Base-by-base conservation (phyloP, 1,140 invertebrate species). In the Bicyclus anynana region DNA sequence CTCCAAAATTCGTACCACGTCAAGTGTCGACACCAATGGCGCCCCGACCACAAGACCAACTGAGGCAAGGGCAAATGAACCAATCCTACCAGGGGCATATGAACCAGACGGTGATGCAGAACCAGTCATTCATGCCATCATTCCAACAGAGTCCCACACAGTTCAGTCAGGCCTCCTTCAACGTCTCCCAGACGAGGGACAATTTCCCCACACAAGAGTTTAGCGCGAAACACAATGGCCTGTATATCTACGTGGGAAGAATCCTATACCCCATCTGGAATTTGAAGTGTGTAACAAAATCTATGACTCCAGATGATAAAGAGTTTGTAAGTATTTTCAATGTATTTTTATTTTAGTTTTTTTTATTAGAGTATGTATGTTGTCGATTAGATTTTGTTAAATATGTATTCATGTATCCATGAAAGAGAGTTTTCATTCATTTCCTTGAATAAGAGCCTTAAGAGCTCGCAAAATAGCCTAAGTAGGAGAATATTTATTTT, bases 181-280 rank as follows among this genome's bases (percentile, higher is more conserved):
- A 84, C 42, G 51, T 80, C 13, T 69, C 76, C 7, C 78, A 82
- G 27, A 67, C 90, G 27, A 77, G 80, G 58, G 82, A 87, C 12
- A 84, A 76, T 51, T 84, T 67, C 56, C 76, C 72, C 6, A 57
- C 91, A 44, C 91, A 92, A 59, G 90, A 92, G 38, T 96, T 93
- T 77, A 97, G 96, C 2, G 92, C 95, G 2, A 97, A 97, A 85
- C 97, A 99, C 75, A 96, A 97, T 80, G 97, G 96, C 0, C 89
- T 99, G 0, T 99, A 98, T 87, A 90, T 98, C 2, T 97, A 96
- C 74, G 91, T 98, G 6, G 93, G 95, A 18, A 91, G 97, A 61
- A 94, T 99, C 65, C 80, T 99, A 5, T 89, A 95, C 53, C 94
- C 95, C 0, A 91, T 97, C 53, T 97, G 96, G 96, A 93, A 93